These are phyloP conservation scores for Lordiphosa clarofinis DNA, from an alignment of 1,140 invertebrate genomes.

Conservation along the genomic window DNA sequence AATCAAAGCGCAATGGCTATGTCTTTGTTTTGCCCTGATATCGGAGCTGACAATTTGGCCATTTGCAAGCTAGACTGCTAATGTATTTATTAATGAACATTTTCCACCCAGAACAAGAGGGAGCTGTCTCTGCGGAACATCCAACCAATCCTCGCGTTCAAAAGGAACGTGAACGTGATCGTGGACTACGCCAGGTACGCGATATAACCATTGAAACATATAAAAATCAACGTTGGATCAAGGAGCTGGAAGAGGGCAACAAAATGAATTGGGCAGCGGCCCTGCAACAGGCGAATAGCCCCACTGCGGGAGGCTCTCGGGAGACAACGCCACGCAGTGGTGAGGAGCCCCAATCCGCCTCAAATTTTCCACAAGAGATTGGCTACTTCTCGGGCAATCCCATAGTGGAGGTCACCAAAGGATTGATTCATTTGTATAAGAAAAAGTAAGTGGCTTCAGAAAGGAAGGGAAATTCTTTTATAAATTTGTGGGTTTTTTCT, in stretches of 20 bases:
- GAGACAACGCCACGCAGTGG: constrained; percentile 79
- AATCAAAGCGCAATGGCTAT: constrained; percentile 1
- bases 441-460: constrained; percentile 87
- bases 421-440: constrained; percentile 97
- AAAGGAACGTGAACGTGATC: constrained; percentile 80
- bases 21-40: neutral
- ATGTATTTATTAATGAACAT: neutral
- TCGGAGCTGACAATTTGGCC: neutral
- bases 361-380: constrained; percentile 83
- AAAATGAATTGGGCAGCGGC: constrained; percentile 76
- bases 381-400: constrained; percentile 97
- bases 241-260: constrained; percentile 33
- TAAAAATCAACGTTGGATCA: constrained; percentile 80
- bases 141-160: constrained; percentile 72
- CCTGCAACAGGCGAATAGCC: constrained; percentile 58
- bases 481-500: constrained; percentile 15
- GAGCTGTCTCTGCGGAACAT: constrained; percentile 71
- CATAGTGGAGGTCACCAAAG: constrained; percentile 95
- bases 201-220: constrained; percentile 86
- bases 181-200: constrained; percentile 82
- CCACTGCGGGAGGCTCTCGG: constrained; percentile 73
- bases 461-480: neutral
- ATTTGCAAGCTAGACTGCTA: neutral
- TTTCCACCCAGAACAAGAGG: constrained; percentile 32
- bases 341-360: constrained; percentile 45